Evolutionary conservation across 2,888 invertebrate species (phyloP).

Genomic region (Hemithea aestivaria): DNA sequence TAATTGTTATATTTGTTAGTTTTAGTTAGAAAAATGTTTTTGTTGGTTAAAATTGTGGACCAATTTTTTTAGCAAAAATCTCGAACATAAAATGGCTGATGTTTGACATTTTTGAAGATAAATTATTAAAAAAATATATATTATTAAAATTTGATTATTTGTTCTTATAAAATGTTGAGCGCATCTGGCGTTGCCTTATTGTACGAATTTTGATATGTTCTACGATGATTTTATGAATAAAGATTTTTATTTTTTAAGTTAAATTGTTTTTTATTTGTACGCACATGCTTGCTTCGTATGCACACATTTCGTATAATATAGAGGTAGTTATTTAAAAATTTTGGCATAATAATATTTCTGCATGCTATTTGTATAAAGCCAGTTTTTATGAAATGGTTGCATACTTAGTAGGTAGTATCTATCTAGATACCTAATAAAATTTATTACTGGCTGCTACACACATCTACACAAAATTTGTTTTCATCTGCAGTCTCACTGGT

Average conservation of each 20-base stretch:
- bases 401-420: no score
- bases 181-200: conserved; percentile 60
- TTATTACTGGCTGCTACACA: no score
- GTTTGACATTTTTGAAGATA: conserved; percentile 69
- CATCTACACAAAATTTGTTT: no score
- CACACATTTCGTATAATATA: background rate
- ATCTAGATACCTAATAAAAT: no score
- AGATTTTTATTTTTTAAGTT: conserved; percentile 72
- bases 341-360: no score
- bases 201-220: conserved; percentile 47
- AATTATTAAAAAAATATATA: no score
- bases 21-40: conserved; percentile 25
- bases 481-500: no score
- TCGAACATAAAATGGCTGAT: conserved; percentile 71
- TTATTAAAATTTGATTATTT: conserved; percentile 22
- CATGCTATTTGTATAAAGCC: no score
- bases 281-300: conserved; percentile 6
- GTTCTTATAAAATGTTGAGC: conserved; percentile 30
- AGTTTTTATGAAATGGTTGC: no score
- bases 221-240: conserved; percentile 64
- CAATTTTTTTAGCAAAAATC: conserved; percentile 59
- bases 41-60: conserved; percentile 38
- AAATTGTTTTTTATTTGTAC: conserved; percentile 41
- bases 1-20: conserved; percentile 21
- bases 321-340: no score